phyloP scores from a whole-genome alignment of 2,113 vertebrate genomes.

The Tragelaphus imberbis region DNA sequence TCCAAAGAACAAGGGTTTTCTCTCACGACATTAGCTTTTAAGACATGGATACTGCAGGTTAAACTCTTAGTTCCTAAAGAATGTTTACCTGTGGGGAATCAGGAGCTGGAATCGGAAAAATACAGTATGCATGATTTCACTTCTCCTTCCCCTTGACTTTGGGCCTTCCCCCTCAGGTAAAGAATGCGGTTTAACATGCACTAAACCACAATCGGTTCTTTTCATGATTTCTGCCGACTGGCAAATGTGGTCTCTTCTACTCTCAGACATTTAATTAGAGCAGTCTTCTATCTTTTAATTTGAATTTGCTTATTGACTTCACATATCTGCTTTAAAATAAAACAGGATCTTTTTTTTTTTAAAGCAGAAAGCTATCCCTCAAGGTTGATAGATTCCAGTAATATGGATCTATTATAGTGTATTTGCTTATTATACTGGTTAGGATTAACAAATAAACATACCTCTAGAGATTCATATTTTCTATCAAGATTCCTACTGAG shows the following conservation, averaged over 20 bases:
- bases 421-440: slow-evolving; percentile 72
- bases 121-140: neutral
- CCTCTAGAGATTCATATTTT: slow-evolving; percentile 56
- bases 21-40: slow-evolving; percentile 11
- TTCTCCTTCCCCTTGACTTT: slow-evolving; percentile 51
- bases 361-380: slow-evolving; percentile 53
- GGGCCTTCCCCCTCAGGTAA: neutral
- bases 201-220: neutral
- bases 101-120: slow-evolving; percentile 29
- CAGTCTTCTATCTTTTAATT: slow-evolving; percentile 24
- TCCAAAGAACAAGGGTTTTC: neutral
- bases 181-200: slow-evolving; percentile 44
- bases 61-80: slow-evolving; percentile 5
- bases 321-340: slow-evolving; percentile 43
- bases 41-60: neutral
- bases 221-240: slow-evolving; percentile 16
- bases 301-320: slow-evolving; percentile 40
- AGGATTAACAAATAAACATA: slow-evolving; percentile 67
- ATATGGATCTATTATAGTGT: slow-evolving; percentile 62
- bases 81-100: slow-evolving; percentile 8
- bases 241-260: neutral
- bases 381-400: slow-evolving; percentile 71
- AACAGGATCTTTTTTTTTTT: neutral
- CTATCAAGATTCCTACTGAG: slow-evolving; percentile 75
- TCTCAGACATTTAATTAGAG: slow-evolving; percentile 13